phyloP scores from a whole-genome alignment of 1,140 invertebrate species.

The Pogonomyrmex barbatus region DNA sequence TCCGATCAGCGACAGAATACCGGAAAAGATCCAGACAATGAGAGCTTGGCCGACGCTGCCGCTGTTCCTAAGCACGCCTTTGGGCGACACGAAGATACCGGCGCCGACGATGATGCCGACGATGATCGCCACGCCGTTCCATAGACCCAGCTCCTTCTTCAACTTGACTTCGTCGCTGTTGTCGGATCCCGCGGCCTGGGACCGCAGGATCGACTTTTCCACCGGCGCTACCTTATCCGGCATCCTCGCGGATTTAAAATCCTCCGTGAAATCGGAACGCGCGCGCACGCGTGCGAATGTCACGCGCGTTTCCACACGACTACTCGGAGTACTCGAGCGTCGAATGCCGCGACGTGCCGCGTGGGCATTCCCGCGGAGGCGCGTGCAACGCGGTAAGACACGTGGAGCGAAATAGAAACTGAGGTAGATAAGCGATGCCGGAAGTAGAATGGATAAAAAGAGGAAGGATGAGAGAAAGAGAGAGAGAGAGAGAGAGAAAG shows the following conservation, averaged over 20 bases:
- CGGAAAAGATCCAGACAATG: slow-evolving; percentile 95
- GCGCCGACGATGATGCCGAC: slow-evolving; percentile 96
- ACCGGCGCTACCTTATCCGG: slow-evolving; percentile 72
- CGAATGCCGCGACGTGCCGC: slow-evolving; percentile 26
- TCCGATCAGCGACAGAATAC: slow-evolving; percentile 94
- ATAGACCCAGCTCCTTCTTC: slow-evolving; percentile 93
- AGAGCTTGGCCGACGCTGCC: slow-evolving; percentile 95
- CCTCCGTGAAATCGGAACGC: not conserved
- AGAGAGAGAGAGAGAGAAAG: not conserved
- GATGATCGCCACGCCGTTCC: slow-evolving; percentile 95
- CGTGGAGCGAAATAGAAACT: not conserved
- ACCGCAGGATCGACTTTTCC: slow-evolving; percentile 56
- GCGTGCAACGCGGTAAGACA: not conserved
- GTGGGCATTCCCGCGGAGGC: not conserved
- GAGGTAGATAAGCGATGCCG: not conserved
- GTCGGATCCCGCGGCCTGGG: not conserved
- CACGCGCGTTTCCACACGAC: not conserved
- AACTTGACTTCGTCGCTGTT: slow-evolving; percentile 87
- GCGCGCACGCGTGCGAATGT: not conserved
- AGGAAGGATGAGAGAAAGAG: too few species aligned
- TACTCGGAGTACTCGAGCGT: slow-evolving; percentile 11
- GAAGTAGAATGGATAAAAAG: not conserved
- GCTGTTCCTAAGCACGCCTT: slow-evolving; percentile 95
- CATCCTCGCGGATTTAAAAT: slow-evolving; percentile 41
- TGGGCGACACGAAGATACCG: slow-evolving; percentile 98